phyloP scores from a whole-genome alignment of 35 echinoderm and acorn worm species.

The Holothuria glaberrima region DNA sequence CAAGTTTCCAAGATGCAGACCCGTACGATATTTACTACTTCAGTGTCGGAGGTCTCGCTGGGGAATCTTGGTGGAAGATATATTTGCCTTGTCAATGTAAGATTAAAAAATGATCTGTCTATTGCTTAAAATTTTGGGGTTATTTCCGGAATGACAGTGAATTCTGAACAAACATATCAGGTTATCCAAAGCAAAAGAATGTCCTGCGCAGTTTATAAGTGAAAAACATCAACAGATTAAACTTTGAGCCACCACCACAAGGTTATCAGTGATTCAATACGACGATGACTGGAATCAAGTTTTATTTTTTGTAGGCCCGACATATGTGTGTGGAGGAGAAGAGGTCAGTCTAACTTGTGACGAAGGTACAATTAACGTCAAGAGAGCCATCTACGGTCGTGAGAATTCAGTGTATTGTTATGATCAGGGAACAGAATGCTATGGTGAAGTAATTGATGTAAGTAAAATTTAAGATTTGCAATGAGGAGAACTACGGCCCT shows the following conservation, averaged over 20 bases:
- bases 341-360: neutral
- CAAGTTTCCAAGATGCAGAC: neutral
- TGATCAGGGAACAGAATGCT: neutral
- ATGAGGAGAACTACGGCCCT: too few relatives aligned
- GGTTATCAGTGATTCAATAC: too few relatives aligned
- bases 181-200: too few relatives aligned
- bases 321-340: conserved; percentile 2
- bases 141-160: too few relatives aligned
- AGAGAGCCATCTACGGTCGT: conserved; percentile 18
- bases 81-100: conserved; percentile 32
- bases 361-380: neutral
- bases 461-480: too few relatives aligned
- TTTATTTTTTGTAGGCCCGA: neutral
- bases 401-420: conserved; percentile 32
- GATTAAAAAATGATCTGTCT: neutral
- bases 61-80: conserved; percentile 18
- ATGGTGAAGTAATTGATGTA: neutral
- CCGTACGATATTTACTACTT: conserved; percentile 23
- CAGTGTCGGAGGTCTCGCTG: neutral
- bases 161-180: too few relatives aligned
- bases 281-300: too few relatives aligned
- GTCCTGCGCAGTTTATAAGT: too few relatives aligned
- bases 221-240: too few relatives aligned
- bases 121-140: too few relatives aligned
- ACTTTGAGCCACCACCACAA: too few relatives aligned